Evolutionary conservation across 2,888 invertebrate genomes (phyloP).

Genomic region (Formica aserva): DNA sequence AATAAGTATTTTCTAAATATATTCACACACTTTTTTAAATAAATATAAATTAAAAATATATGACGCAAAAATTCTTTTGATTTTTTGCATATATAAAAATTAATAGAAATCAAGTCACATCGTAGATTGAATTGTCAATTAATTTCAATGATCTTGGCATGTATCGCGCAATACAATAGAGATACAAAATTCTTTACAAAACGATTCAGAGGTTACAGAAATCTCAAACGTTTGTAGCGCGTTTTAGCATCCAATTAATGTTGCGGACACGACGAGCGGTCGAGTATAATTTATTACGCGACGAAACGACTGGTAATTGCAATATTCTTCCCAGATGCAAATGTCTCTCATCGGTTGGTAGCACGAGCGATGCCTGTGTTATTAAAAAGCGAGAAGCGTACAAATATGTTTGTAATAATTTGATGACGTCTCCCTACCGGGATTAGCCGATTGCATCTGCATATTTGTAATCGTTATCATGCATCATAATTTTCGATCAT

Average conservation of each 20-base stretch:
- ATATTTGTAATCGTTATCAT: constrained; percentile 44
- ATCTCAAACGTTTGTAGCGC: constrained; percentile 34
- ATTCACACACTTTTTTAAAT: not conserved
- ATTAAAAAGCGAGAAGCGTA: constrained; percentile 69
- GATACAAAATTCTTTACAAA: constrained; percentile 8
- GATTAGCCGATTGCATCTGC: constrained; percentile 53
- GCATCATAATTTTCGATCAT: constrained; percentile 71
- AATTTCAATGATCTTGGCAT: not conserved
- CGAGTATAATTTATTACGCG: constrained; percentile 71
- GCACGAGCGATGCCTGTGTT: constrained; percentile 71
- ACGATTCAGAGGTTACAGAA: constrained; percentile 9
- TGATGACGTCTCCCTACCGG: constrained; percentile 32
- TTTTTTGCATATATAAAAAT: not conserved
- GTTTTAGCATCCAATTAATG: constrained; percentile 64
- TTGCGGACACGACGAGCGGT: constrained; percentile 65
- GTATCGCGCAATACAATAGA: not conserved
- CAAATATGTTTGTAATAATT: constrained; percentile 71
- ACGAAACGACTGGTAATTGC: constrained; percentile 66
- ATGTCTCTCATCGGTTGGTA: constrained; percentile 63
- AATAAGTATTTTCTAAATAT: not conserved
- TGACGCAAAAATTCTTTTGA: not conserved
- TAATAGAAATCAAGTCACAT: not conserved
- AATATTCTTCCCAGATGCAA: constrained; percentile 73
- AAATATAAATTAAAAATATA: not conserved
- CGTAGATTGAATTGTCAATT: not conserved